Conservation (phyloP, 1,140 invertebrate genomes). For the Drosophila kanapiae region DNA sequence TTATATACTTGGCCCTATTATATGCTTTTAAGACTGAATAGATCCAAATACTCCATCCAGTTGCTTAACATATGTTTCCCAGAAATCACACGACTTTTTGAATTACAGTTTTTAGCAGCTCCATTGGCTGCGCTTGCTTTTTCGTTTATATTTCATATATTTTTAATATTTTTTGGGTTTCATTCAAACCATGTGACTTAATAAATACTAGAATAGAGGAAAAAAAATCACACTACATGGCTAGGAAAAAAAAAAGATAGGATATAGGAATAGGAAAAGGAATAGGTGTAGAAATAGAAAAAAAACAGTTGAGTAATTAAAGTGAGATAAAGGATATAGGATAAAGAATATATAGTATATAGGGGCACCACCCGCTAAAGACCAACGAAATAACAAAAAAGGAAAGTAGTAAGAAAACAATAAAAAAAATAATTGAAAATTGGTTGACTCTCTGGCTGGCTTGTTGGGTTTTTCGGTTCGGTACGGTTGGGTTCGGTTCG, state of each 20-base stretch:
- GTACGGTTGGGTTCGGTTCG: neutral
- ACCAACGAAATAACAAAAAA: slow-evolving; percentile 46
- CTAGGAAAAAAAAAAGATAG: slow-evolving; percentile 53
- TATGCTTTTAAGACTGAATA: too few relatives aligned
- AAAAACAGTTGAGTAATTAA: slow-evolving; percentile 20
- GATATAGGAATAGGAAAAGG: neutral
- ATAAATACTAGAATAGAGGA: slow-evolving; percentile 67
- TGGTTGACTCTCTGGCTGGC: slow-evolving; percentile 69
- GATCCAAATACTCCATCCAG: neutral
- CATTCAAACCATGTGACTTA: slow-evolving; percentile 78
- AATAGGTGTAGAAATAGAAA: slow-evolving; percentile 1
- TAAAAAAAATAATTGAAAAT: slow-evolving; percentile 9
- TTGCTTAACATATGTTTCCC: neutral
- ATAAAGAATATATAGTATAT: slow-evolving; percentile 37
- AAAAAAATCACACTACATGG: slow-evolving; percentile 59
- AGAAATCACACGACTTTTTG: neutral
- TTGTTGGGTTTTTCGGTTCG: slow-evolving; percentile 30
- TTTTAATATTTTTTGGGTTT: slow-evolving; percentile 80
- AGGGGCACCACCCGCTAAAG: slow-evolving; percentile 64
- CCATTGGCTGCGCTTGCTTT: slow-evolving; percentile 70
- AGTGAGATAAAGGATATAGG: neutral
- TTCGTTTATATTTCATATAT: slow-evolving; percentile 64
- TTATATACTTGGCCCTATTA: too few relatives aligned
- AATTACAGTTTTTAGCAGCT: slow-evolving; percentile 60
- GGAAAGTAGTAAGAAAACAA: slow-evolving; percentile 17